phyloP scores from a whole-genome alignment of 2,113 vertebrate genomes.

The Pygoscelis adeliae region DNA sequence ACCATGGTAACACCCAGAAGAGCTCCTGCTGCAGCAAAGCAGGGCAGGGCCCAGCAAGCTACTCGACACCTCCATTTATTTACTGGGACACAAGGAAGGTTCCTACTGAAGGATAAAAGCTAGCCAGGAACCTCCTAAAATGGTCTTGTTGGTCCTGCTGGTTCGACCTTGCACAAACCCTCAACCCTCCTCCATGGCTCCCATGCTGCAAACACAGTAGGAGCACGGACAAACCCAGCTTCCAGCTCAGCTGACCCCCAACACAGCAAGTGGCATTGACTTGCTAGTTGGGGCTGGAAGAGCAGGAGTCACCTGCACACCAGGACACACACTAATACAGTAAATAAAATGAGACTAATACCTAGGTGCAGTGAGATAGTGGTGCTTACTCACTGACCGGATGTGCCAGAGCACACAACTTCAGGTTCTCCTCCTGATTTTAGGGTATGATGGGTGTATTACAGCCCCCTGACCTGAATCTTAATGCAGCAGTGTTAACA shows the following conservation, averaged over 20 bases:
- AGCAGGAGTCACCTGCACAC: background rate
- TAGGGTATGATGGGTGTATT: too few relatives aligned
- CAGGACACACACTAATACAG: background rate
- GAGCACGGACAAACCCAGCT: background rate
- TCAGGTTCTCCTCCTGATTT: background rate
- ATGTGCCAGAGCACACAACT: background rate
- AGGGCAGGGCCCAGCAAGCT: background rate
- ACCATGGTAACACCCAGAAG: too few relatives aligned
- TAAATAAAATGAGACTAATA: background rate
- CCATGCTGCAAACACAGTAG: background rate
- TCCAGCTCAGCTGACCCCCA: background rate
- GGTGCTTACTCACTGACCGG: background rate
- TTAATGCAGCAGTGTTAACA: background rate
- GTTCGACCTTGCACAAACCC: background rate
- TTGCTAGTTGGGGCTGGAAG: background rate
- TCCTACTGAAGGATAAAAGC: background rate
- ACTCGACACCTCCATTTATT: background rate
- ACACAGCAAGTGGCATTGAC: rapidly evolving
- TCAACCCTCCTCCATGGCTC: background rate
- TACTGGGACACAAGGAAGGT: background rate
- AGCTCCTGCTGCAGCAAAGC: background rate
- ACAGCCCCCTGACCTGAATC: background rate
- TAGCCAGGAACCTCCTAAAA: background rate
- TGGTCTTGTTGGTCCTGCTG: background rate
- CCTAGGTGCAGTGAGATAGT: background rate